phyloP scores from a whole-genome alignment of 2,113 vertebrate species.

The Coracopsis vasa region DNA sequence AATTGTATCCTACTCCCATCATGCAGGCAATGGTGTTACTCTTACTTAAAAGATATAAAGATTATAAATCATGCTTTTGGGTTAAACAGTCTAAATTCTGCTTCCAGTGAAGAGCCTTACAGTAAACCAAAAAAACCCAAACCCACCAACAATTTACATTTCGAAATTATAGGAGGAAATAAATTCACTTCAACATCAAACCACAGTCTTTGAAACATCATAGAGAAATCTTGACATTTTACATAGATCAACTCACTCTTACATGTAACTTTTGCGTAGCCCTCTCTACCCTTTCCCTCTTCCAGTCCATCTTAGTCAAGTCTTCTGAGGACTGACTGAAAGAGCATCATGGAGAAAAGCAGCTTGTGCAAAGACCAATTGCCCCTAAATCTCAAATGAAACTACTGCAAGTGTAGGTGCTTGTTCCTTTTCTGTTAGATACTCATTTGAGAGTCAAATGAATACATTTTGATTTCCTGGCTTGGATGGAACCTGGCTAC shows the following conservation, averaged over 20 bases:
- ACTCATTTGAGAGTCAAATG: background rate
- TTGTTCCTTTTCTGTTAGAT: background rate
- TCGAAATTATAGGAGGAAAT: background rate
- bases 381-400: background rate
- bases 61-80: background rate
- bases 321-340: background rate
- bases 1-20: background rate
- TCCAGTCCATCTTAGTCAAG: background rate
- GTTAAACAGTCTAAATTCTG: background rate
- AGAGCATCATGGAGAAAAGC: background rate
- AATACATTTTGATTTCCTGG: background rate
- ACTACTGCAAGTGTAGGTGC: background rate
- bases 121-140: background rate
- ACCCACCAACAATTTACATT: background rate
- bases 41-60: background rate
- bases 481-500: background rate
- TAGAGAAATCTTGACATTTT: background rate
- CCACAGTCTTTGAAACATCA: background rate
- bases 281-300: background rate
- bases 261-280: background rate
- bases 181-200: background rate
- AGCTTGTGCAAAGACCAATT: background rate
- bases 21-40: background rate
- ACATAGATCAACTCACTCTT: background rate
- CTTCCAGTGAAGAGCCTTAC: background rate